Conservation (phyloP, 2,113 vertebrate species). For the Macquaria australasica region DNA sequence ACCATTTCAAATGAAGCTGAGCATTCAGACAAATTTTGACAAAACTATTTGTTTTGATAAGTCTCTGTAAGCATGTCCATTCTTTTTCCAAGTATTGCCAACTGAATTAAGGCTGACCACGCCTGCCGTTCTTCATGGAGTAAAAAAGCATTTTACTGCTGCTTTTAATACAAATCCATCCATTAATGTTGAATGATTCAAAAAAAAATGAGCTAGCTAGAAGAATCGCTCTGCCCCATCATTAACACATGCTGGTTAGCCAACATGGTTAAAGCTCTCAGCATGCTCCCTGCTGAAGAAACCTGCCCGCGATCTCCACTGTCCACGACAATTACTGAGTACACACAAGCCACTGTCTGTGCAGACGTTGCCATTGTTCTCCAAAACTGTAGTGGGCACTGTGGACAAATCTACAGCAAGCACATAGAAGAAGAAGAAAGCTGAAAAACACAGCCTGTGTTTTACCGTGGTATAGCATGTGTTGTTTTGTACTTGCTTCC, state of each 20-base stretch:
- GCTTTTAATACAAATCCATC: neutral
- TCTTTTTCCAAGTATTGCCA: neutral
- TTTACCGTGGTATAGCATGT: neutral
- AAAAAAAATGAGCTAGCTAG: neutral
- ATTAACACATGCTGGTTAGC: neutral
- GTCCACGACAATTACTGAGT: no score
- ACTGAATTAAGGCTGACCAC: neutral
- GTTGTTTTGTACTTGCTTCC: neutral
- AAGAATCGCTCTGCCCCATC: neutral
- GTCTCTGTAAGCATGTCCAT: neutral
- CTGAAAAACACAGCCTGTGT: no score
- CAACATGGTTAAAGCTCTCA: neutral
- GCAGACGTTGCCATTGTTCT: neutral
- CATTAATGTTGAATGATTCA: neutral
- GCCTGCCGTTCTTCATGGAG: neutral
- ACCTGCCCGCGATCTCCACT: no score
- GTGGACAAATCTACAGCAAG: neutral
- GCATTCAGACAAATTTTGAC: neutral
- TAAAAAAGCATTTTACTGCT: neutral
- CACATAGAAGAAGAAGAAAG: neutral
- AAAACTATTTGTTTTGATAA: neutral
- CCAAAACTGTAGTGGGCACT: neutral
- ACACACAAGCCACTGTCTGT: neutral
- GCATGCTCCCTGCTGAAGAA: neutral
- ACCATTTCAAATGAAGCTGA: neutral